A percentile compares a stretch with the other conserved stretches of the same genome.
Conservation (phyloP, 2,113 vertebrate genomes). For the Chlorodrepanis virens region DNA sequence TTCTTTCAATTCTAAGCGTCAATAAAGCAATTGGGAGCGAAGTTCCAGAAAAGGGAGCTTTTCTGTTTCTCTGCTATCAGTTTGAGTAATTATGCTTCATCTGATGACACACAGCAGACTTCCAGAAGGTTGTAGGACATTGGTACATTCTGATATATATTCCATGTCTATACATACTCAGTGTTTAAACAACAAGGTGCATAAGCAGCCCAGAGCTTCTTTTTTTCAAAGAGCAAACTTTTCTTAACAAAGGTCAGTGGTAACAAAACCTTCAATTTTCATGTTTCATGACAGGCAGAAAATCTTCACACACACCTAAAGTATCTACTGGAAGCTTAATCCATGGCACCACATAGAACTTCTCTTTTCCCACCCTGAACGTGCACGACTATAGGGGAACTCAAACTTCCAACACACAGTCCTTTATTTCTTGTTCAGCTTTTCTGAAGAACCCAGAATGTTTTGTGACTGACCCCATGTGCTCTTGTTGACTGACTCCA, state of each 20-base stretch:
- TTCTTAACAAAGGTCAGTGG: not conserved
- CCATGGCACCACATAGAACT: not conserved
- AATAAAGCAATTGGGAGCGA: not conserved
- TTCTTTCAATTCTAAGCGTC: not conserved
- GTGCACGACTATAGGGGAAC: fast-evolving
- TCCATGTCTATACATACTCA: not conserved
- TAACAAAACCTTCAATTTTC: not conserved
- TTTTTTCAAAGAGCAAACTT: not conserved
- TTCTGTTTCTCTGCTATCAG: not conserved
- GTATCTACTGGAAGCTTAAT: not conserved
- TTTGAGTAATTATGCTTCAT: not conserved
- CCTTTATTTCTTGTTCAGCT: not conserved
- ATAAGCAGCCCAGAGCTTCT: not conserved
- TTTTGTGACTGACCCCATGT: not conserved
- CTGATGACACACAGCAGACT: not conserved
- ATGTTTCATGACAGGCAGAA: not conserved
- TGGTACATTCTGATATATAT: not conserved
- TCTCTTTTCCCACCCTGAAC: not conserved
- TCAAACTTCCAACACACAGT: not conserved
- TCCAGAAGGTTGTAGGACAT: not conserved
- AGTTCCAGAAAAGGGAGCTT: not conserved
- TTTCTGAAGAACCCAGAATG: not conserved
- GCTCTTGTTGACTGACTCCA: not conserved
- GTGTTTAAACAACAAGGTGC: not conserved
- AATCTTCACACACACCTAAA: not conserved